Evolutionary conservation across 2,888 invertebrate species (phyloP).

Genomic region (Dasysyrphus tricinctus): DNA sequence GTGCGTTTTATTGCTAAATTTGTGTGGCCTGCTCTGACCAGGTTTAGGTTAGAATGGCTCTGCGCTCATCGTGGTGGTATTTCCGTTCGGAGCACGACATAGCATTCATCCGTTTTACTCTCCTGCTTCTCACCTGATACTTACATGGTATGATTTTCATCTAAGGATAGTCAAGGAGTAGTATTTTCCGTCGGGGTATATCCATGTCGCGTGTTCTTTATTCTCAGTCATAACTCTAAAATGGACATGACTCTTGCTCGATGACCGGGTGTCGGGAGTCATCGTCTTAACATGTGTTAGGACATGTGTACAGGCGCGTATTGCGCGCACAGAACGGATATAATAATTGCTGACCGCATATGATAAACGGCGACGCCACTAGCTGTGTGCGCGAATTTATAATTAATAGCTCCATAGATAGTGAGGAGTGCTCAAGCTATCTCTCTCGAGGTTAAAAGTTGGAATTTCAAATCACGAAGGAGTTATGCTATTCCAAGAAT

Average conservation of each 20-base stretch:
- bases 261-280: conserved; percentile 69
- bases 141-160: conserved; percentile 31
- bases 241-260: conserved; percentile 60
- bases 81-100: conserved; percentile 43
- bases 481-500: conserved; percentile 50
- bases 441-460: conserved; percentile 58
- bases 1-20: conserved; percentile 66
- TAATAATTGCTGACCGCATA: conserved; percentile 67
- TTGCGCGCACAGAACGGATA: conserved; percentile 41
- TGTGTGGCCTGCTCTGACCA: conserved; percentile 39
- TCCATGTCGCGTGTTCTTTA: conserved; percentile 74
- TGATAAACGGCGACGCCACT: conserved; percentile 65
- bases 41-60: too few relatives aligned
- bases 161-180: conserved; percentile 22
- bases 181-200: background rate
- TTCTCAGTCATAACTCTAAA: conserved; percentile 69
- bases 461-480: conserved; percentile 49
- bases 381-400: conserved; percentile 67
- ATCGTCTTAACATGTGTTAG: conserved; percentile 66
- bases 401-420: conserved; percentile 66
- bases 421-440: conserved; percentile 17
- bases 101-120: conserved; percentile 15
- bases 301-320: conserved; percentile 65
- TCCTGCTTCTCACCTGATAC: background rate
- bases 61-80: conserved; percentile 40